Base-by-base conservation (phyloP, 2,113 vertebrate species). In the Stercorarius parasiticus region DNA sequence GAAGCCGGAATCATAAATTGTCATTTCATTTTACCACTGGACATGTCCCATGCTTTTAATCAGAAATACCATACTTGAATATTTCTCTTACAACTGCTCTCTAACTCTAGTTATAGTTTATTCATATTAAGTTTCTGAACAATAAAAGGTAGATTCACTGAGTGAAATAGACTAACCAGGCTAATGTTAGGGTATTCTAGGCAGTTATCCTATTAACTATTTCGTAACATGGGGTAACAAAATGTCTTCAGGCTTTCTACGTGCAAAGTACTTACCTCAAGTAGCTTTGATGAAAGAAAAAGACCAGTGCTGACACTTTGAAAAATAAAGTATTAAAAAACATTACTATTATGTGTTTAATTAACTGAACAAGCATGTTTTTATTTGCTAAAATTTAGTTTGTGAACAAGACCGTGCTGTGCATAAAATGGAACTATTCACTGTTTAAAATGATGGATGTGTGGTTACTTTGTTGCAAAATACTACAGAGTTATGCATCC, bases 1-100 rank as follows among this genome's bases (percentile, higher is more conserved):
- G 42, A 86, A 96, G 19, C 25, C 19, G 27, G 32, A 91, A 90
- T 88, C 72, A 94, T 90, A 90, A 88, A 93, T 95, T 95, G 47
- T 73, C 15, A 26, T 92, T 97, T 93, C 59, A 69, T 93, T 93
- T 95, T 90, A 96, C 38, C 19, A 87, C 58, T 77, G 70, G 45
- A 90, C n/a, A 86, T 50, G 21, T 84, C 65, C 40, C 86, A 6
- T 83, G 45, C 43, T 90, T 93, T 92, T 71, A 94, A 90, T 93
- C 69, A 90, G 61, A 97, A 90, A 78, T 56, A 73, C 6, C 25
- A 62, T 61, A 76, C 56, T 88, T 59, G 30, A 92, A 83, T 65
- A 6, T 78, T 96, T 92, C 29, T 73, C 38, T 73, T 73, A 36
- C 38, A 88, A 52, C 38, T 76, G 22, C 30, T 93, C 43, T 62